Conservation (phyloP, 2,888 invertebrate genomes). For the Heliconius aoede region DNA sequence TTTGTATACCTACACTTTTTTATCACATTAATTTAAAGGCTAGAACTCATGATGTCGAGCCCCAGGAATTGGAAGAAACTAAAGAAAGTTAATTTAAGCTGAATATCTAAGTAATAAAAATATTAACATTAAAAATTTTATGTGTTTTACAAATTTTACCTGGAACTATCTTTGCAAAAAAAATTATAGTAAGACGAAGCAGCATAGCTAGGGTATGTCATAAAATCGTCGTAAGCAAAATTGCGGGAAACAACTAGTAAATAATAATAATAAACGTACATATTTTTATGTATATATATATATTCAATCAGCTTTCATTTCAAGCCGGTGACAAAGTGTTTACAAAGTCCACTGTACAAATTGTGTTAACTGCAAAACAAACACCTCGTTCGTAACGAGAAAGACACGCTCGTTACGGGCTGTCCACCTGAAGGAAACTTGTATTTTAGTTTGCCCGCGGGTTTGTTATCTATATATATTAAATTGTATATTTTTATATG, state of each 20-base stretch:
- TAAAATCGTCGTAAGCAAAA: too few relatives aligned
- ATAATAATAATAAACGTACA: background rate
- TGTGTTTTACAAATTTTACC: too few relatives aligned
- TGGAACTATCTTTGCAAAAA: too few relatives aligned
- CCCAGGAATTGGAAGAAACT: background rate
- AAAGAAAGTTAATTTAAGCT: background rate
- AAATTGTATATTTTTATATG: background rate
- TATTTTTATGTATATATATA: background rate
- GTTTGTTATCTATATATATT: background rate
- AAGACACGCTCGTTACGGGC: conserved; percentile 25
- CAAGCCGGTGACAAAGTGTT: conserved; percentile 1
- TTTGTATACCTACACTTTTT: background rate
- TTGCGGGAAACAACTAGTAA: background rate
- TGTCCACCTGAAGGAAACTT: conserved; percentile 18
- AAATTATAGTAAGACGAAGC: too few relatives aligned
- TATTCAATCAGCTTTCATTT: background rate
- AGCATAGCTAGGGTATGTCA: too few relatives aligned
- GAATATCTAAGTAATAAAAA: too few relatives aligned
- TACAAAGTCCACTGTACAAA: conserved; percentile 22
- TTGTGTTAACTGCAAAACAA: conserved; percentile 15
- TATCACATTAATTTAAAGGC: background rate
- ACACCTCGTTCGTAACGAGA: conserved; percentile 15
- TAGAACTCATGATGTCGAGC: background rate
- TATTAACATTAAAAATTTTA: too few relatives aligned
- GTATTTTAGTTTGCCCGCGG: conserved; percentile 8